Evolutionary conservation across 2,888 invertebrate species (phyloP), one percentile per base, ranked within the genome.

Genomic region (Pteria penguin): DNA sequence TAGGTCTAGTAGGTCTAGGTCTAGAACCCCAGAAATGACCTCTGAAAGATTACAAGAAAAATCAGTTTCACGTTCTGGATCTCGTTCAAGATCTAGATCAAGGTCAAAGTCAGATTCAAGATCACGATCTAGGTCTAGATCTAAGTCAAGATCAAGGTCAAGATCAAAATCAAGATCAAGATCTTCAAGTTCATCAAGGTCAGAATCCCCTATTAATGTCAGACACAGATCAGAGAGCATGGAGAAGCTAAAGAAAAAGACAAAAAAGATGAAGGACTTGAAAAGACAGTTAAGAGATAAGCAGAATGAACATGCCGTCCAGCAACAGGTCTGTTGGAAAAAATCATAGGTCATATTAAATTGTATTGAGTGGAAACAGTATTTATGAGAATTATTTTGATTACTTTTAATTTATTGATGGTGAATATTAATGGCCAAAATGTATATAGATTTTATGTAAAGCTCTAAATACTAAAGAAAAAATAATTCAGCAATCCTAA

Each of bases 261-360:
- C 60, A 52, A 73, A 76, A 52, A 73, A 71, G 57, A 63, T 81
- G 27, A 68, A 73, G 26, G 58, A 62, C 22, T 52, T 81, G 18
- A 76, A 75, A 60, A 74, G 75, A 32, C 36, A 75, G 33, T 58
- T 86, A 32, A 65, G 78, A 33, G 33, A 77, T 31, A 81, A 84
- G 72, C 79, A 83, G 52, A 45, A 70, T 3, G 69, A 79, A 60
- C 84, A 85, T 36, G 76, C 76, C 57, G 26, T 72, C 22, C 71
- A 80, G 54, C 85, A 86, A 65, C 55, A 75, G 79, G 86, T 86
- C 61, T 24, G 68, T 61, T 36, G 18, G 22, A 65, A 57, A 22
- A 57, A n/a, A n/a, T n/a, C n/a, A n/a, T n/a, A n/a, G n/a, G n/a
- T n/a, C n/a, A n/a, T n/a, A n/a, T n/a, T n/a, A n/a, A n/a, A n/a